phyloP scores from a whole-genome alignment of 1,140 invertebrate genomes.

The Amphibalanus amphitrite region DNA sequence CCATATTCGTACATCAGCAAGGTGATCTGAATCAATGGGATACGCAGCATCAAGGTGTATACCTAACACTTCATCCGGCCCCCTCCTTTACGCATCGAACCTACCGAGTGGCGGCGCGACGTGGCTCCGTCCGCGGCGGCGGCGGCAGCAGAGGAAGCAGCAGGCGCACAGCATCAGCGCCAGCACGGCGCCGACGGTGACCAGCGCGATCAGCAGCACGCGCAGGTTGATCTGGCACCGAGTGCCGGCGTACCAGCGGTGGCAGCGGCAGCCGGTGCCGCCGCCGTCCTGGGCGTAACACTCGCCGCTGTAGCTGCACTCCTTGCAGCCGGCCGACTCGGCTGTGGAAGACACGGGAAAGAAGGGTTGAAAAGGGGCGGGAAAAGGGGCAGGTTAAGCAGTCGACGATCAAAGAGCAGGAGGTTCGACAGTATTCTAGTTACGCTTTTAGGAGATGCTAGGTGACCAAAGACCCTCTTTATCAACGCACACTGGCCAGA shows the following conservation, averaged over 20 bases:
- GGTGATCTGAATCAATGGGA: neutral
- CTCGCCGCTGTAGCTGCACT: conserved; percentile 19
- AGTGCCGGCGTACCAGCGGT: conserved; percentile 18
- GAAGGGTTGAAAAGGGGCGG: neutral
- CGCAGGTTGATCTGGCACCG: conserved; percentile 19
- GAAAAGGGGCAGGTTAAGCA: neutral
- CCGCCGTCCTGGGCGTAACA: conserved; percentile 14
- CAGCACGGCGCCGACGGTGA: conserved; percentile 15
- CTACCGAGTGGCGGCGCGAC: neutral
- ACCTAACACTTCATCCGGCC: too few relatives aligned
- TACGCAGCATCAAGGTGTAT: neutral
- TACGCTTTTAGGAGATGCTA: too few relatives aligned
- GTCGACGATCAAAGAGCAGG: too few relatives aligned
- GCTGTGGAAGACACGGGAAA: neutral
- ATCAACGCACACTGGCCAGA: too few relatives aligned
- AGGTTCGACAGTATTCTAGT: too few relatives aligned
- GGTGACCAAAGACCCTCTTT: too few relatives aligned
- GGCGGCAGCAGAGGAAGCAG: conserved; percentile 15
- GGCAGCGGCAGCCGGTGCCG: conserved; percentile 15
- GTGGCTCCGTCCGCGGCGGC: conserved; percentile 9
- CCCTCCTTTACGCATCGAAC: too few relatives aligned
- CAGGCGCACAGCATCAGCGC: conserved; percentile 16
- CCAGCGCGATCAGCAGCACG: conserved; percentile 16
- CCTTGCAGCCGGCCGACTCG: conserved; percentile 11
- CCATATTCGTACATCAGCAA: neutral